Evolutionary conservation across 2,113 vertebrate species (phyloP).

Genomic region (Passer montanus): DNA sequence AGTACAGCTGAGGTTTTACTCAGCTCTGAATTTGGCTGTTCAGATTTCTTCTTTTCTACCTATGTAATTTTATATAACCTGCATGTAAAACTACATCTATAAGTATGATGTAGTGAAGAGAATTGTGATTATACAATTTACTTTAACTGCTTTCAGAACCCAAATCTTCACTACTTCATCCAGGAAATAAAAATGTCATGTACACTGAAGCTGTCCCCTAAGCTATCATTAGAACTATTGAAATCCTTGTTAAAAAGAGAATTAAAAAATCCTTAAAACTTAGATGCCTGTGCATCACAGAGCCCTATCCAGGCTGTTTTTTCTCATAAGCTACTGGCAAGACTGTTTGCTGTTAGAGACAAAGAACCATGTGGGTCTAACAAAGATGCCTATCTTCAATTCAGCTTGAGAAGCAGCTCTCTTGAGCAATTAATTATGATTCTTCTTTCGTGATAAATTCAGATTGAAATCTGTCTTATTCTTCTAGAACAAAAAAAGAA

Average conservation of each 20-base stretch:
- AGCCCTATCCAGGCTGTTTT: neutral
- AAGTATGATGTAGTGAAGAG: neutral
- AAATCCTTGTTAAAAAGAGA: constrained; percentile 2
- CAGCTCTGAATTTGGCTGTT: neutral
- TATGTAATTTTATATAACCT: neutral
- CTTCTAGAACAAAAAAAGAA: neutral
- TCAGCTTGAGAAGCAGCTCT: constrained; percentile 4
- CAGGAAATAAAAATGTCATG: neutral
- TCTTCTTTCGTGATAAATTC: constrained; percentile 15
- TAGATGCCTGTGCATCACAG: neutral
- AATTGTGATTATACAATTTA: constrained; percentile 1
- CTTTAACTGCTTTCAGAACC: neutral
- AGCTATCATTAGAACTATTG: neutral
- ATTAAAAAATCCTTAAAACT: neutral
- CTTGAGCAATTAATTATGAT: constrained; percentile 8
- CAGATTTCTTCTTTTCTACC: neutral
- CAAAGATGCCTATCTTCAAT: constrained; percentile 22
- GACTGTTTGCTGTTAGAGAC: neutral
- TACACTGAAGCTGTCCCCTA: neutral
- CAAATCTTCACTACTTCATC: neutral
- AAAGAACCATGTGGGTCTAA: neutral
- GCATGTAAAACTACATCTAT: neutral
- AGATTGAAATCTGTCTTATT: constrained; percentile 41
- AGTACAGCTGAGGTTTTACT: neutral
- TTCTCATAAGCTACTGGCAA: neutral